Evolutionary conservation across 37 sponge, comb jelly and placozoan genomes (phyloP).

Genomic region (Hexactinellida sp.): DNA sequence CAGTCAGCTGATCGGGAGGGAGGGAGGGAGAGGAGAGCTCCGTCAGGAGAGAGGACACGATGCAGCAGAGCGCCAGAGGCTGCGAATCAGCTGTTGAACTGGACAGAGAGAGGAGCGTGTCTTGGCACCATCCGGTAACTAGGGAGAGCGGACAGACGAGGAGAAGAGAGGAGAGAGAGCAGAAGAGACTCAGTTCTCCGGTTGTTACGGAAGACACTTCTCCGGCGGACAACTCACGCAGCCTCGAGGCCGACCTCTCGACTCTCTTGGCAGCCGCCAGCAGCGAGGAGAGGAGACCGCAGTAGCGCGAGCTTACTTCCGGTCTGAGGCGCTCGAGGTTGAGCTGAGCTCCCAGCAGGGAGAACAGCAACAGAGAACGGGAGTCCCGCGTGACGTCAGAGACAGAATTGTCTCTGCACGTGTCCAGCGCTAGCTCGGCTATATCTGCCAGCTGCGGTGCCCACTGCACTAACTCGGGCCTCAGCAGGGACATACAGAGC

Average conservation of each 20-base stretch:
- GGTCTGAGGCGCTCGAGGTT: background rate
- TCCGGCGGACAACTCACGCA: background rate
- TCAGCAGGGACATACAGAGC: background rate
- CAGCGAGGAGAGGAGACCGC: background rate
- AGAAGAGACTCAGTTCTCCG: background rate
- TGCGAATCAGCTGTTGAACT: background rate
- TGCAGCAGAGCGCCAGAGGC: background rate
- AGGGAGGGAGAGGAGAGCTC: background rate
- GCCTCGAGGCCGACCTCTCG: background rate
- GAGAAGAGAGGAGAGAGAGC: background rate
- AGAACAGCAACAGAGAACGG: background rate
- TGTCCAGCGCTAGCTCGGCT: background rate
- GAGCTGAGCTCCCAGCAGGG: background rate
- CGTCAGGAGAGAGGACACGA: background rate
- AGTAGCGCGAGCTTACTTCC: background rate
- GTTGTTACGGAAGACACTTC: background rate
- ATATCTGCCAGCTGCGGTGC: background rate
- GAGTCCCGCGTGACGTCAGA: background rate
- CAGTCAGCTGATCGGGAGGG: background rate
- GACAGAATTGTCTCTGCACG: background rate
- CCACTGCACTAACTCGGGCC: background rate
- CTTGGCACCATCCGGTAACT: background rate
- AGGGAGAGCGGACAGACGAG: background rate
- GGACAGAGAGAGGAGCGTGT: background rate
- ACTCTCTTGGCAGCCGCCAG: background rate